A percentile compares a stretch with the other conserved stretches of the same genome.
Conservation (phyloP, 2,888 invertebrate genomes). For the Coleophora deauratella region DNA sequence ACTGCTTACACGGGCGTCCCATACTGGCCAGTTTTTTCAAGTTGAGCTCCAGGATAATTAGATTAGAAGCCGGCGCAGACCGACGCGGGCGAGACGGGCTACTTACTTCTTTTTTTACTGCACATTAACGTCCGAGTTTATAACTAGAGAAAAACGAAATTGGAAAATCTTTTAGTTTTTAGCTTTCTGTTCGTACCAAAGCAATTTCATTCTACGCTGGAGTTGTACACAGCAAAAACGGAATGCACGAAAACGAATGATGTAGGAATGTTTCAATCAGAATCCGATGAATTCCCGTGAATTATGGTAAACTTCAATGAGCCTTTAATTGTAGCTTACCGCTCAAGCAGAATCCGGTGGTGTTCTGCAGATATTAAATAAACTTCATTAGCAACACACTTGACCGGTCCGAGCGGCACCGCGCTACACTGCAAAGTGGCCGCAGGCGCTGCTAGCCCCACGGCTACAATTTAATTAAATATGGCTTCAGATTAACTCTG, state of each 20-base stretch:
- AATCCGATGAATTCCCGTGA: too few species aligned
- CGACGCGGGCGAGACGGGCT: conserved; percentile 23
- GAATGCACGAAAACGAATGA: too few species aligned
- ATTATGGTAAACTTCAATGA: too few species aligned
- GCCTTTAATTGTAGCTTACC: conserved; percentile 14
- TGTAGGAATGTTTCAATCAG: too few species aligned
- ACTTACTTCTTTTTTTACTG: conserved; percentile 24
- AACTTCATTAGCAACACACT: conserved; percentile 20
- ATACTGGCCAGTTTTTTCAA: conserved; percentile 45
- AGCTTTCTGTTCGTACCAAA: not conserved
- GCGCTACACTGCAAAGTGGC: conserved; percentile 47
- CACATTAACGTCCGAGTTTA: conserved; percentile 24
- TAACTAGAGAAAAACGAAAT: conserved; percentile 19
- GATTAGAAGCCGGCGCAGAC: conserved; percentile 46
- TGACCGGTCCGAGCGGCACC: conserved; percentile 38
- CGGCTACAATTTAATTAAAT: conserved; percentile 70
- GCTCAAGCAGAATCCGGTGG: conserved; percentile 12
- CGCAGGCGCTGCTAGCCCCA: conserved; percentile 41
- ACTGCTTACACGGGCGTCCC: conserved; percentile 39
- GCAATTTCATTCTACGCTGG: too few species aligned
- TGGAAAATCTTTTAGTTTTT: conserved; percentile 13
- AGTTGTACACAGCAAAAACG: too few species aligned
- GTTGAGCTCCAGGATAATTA: conserved; percentile 47
- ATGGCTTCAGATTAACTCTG: conserved; percentile 68
- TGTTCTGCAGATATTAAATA: conserved; percentile 12